Base-by-base conservation (phyloP, 2,113 vertebrate genomes). In the Carassius carassius region DNA sequence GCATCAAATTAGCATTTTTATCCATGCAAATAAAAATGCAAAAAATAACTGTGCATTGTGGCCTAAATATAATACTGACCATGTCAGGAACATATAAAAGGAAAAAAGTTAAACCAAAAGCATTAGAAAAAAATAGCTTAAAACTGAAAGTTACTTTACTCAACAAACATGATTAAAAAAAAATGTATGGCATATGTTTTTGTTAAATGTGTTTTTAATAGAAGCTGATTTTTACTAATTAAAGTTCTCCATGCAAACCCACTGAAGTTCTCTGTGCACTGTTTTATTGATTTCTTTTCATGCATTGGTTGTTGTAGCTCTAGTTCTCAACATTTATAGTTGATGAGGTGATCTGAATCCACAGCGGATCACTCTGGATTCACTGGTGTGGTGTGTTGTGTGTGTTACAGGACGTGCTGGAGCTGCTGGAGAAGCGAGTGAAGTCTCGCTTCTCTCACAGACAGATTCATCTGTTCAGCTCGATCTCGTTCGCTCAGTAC, bases 391-490 rank as follows among this genome's bases (percentile, higher is more conserved):
- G 9, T 58, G 25, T 78, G n/a, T 81, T 0, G n/a, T 84, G 19
- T 84, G 44, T n/a, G 6, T 0, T 69, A 76, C 88, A 99, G 98
- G 98, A 99, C 87, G 95, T 99, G 74, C 87, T 99, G 93, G 98
- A 99, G 94, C 95, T 99, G 83, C 85, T 99, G 90, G 98, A 99
- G 92, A 99, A 99, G 91, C 95, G 98, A 85, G 98, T 99, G 8
- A 99, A 99, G 89, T 99, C 98, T 0, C 92, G 98, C 80, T 99
- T 99, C 88, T 99, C 98, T 35, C 98, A 99, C 91, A 92, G 98
- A 77, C 98, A 98, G 94, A 99, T 99, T 86, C 95, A 98, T 87
- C 84, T 99, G 90, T 88, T 95, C 84, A 96, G 94, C 90, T 92
- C 93, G 58, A 93, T 95, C 89, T 93, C 90, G 62, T 97, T 99